Evolutionary conservation across 2,888 invertebrate genomes (phyloP).

Genomic region (Meteorus cinctellus): DNA sequence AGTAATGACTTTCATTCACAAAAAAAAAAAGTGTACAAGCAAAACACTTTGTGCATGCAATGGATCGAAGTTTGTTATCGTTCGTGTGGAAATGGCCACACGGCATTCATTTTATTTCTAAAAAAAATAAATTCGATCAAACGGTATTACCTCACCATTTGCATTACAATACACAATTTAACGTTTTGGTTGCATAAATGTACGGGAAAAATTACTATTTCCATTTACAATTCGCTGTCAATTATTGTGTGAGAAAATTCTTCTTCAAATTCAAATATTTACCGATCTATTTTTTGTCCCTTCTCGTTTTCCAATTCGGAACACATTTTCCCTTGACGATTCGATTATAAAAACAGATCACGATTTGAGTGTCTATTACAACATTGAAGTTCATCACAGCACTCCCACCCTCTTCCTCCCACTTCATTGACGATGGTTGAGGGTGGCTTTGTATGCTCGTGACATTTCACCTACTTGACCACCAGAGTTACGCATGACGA

Average conservation of each 20-base stretch:
- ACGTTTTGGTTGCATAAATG: not conserved
- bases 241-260: not conserved
- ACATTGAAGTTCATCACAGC: not conserved
- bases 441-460: not conserved
- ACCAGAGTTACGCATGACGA: conserved; percentile 49
- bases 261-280: not conserved
- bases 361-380: not conserved
- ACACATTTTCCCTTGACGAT: not conserved
- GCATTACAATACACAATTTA: not conserved
- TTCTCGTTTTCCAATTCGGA: not conserved
- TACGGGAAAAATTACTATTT: not conserved
- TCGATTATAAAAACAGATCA: not conserved
- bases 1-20: not conserved
- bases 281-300: not conserved
- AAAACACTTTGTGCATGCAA: conserved; percentile 1
- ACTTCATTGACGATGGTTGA: not conserved
- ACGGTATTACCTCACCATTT: not conserved
- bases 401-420: not conserved
- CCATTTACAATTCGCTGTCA: not conserved
- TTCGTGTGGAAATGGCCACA: conserved; percentile 38
- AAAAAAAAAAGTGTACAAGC: not conserved
- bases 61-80: conserved; percentile 30
- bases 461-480: conserved; percentile 34
- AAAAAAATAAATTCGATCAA: conserved; percentile 36
- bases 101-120: conserved; percentile 35